Conservation (phyloP, 2,797 vertebrate species). For the Sebastes vulpes region DNA sequence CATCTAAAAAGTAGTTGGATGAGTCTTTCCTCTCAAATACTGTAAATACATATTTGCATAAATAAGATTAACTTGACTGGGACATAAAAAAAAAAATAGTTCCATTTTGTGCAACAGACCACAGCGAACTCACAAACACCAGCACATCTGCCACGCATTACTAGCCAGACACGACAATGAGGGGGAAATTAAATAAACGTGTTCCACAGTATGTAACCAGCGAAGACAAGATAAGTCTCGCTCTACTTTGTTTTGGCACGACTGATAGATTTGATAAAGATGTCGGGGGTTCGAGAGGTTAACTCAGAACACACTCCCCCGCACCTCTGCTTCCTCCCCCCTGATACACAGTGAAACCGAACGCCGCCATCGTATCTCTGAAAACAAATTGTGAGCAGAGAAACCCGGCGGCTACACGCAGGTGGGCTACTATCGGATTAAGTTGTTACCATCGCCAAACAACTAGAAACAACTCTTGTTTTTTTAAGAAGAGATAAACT, state of each 20-base stretch:
- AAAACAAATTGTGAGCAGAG: slow-evolving; percentile 59
- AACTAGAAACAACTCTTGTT: neutral
- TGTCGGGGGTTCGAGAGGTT: slow-evolving; percentile 66
- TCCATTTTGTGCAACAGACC: slow-evolving; percentile 37
- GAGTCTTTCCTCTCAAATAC: neutral
- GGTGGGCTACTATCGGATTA: slow-evolving; percentile 28
- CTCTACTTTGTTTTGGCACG: slow-evolving; percentile 44
- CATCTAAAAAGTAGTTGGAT: neutral
- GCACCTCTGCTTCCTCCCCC: slow-evolving; percentile 17
- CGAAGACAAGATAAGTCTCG: slow-evolving; percentile 62
- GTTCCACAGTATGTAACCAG: slow-evolving; percentile 51
- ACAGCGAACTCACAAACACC: slow-evolving; percentile 58
- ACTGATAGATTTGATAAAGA: slow-evolving; percentile 65
- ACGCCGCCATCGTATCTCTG: slow-evolving; percentile 33
- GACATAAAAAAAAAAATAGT: slow-evolving; percentile 14
- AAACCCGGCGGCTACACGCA: slow-evolving; percentile 15
- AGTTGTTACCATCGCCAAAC: neutral
- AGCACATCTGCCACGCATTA: slow-evolving; percentile 79
- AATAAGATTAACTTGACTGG: slow-evolving; percentile 12
- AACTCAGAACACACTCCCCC: slow-evolving; percentile 62
- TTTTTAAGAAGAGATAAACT: neutral
- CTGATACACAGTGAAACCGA: slow-evolving; percentile 39
- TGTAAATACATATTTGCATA: slow-evolving; percentile 27
- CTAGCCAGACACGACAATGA: slow-evolving; percentile 68
- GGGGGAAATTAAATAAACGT: slow-evolving; percentile 74